A percentile compares a stretch with the other conserved stretches of the same genome.
These are phyloP conservation scores for Branchipolynoe longqiensis DNA, from an alignment of 2,888 invertebrate genomes.

Conservation along the genomic window DNA sequence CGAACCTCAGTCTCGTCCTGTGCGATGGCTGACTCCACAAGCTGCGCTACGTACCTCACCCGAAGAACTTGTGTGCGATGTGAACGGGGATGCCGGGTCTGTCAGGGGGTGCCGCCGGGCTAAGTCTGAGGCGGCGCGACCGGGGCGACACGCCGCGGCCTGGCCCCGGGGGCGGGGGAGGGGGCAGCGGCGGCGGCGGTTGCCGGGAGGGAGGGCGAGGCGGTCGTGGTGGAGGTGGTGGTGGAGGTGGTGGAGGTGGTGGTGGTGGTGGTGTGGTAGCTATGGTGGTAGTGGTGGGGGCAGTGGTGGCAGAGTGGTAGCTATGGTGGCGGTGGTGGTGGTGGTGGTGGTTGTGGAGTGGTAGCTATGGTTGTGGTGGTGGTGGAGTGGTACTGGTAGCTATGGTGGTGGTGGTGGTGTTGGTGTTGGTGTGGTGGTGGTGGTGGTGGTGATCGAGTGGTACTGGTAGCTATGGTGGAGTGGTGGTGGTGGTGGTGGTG, in stretches of 20 bases:
- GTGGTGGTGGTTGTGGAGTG: background rate
- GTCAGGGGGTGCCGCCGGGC: too few species aligned
- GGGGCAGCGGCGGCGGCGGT: background rate
- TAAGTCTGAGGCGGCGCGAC: too few species aligned
- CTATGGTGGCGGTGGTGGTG: background rate
- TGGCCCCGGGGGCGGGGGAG: background rate
- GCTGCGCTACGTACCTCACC: slow-evolving; percentile 12
- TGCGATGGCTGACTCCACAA: slow-evolving; percentile 2
- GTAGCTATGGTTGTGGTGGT: background rate
- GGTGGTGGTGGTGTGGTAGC: background rate
- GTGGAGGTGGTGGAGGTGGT: background rate
- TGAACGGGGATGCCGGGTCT: background rate
- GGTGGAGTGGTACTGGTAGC: background rate
- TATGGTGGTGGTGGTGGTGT: background rate
- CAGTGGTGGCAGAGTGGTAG: background rate
- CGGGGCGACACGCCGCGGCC: background rate
- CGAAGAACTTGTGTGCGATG: too few species aligned
- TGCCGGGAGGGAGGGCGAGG: background rate
- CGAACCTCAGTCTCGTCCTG: too few species aligned
- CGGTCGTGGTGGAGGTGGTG: background rate
- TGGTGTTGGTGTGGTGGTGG: background rate
- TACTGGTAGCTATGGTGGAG: background rate
- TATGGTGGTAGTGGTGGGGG: background rate
- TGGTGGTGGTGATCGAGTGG: background rate
- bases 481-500: too few species aligned